A percentile compares a stretch with the other conserved stretches of the same genome.
Evolutionary conservation across 2,888 invertebrate species (phyloP).

Genomic region (Nephrotoma guestfalica): DNA sequence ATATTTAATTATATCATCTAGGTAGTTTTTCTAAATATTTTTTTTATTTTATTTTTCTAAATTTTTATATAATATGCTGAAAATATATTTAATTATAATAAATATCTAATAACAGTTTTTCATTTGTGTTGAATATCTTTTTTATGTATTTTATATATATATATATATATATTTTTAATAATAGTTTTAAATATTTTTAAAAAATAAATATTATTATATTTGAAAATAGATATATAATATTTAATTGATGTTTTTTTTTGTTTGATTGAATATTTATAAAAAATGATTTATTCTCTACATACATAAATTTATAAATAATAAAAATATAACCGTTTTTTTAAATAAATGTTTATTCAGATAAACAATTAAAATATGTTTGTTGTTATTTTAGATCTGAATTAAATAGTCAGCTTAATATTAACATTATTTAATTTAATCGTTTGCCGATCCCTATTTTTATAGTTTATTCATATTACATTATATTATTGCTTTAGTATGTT

Average conservation of each 20-base stretch:
- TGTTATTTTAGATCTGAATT: not conserved
- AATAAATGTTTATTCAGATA: not conserved
- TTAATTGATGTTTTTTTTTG: not conserved
- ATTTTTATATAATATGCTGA: not conserved
- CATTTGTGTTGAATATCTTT: not conserved
- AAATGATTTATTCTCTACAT: not conserved
- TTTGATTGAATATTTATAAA: not conserved
- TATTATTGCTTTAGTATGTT: not conserved
- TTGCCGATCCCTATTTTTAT: not conserved
- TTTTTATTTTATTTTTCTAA: not conserved
- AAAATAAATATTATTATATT: not conserved
- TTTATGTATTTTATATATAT: not conserved
- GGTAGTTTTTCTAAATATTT: not conserved
- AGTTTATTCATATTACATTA: not conserved
- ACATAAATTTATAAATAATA: not conserved
- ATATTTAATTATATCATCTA: not conserved
- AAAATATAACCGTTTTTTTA: not conserved
- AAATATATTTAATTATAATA: not conserved
- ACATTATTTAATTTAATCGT: not conserved
- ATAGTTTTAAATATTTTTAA: not conserved
- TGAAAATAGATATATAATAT: not conserved
- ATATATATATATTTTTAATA: not conserved
- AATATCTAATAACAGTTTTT: not conserved
- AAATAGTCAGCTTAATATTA: not conserved
- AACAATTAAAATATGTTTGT: not conserved